Percentiles rank a stretch among this genome's conserved stretches.
These are phyloP conservation scores for Clamator glandarius DNA, from an alignment of 2,797 vertebrate species.

Conservation along the genomic window DNA sequence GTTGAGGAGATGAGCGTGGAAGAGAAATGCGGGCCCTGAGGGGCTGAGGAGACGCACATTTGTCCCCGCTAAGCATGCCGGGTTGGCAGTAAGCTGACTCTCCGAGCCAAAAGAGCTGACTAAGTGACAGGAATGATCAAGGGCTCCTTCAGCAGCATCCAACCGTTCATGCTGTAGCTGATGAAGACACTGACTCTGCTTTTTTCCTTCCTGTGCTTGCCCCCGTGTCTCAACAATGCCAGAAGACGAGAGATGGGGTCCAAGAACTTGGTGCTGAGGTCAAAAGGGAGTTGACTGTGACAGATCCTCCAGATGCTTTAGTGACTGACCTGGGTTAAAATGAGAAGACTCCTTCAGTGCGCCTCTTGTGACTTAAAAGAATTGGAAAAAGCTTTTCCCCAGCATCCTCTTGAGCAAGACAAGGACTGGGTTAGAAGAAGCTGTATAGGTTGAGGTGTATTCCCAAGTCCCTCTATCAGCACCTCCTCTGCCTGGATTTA, in stretches of 20 bases:
- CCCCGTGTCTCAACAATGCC: background rate
- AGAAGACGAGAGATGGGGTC: background rate
- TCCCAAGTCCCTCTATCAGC: background rate
- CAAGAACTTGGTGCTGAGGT: background rate
- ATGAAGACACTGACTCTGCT: slow-evolving; percentile 38
- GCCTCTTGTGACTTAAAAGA: background rate
- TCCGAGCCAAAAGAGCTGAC: slow-evolving; percentile 35
- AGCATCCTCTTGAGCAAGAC: background rate
- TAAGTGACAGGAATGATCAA: slow-evolving; percentile 46
- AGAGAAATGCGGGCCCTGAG: background rate
- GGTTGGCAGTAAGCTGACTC: background rate
- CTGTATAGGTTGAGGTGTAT: background rate
- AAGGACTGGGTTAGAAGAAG: background rate
- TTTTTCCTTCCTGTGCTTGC: slow-evolving; percentile 45
- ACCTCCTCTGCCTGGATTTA: background rate
- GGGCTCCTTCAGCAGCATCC: slow-evolving; percentile 39
- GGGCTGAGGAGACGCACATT: background rate
- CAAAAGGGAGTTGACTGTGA: background rate
- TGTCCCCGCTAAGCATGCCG: background rate
- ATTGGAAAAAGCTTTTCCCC: background rate
- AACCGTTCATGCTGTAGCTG: background rate
- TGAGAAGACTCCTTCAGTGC: background rate
- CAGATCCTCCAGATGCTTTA: background rate
- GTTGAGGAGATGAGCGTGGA: background rate
- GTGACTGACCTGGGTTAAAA: background rate